Percentiles rank a stretch among this genome's conserved stretches.
Conservation (phyloP, 2,113 vertebrate species). For the Zosterops lateralis region DNA sequence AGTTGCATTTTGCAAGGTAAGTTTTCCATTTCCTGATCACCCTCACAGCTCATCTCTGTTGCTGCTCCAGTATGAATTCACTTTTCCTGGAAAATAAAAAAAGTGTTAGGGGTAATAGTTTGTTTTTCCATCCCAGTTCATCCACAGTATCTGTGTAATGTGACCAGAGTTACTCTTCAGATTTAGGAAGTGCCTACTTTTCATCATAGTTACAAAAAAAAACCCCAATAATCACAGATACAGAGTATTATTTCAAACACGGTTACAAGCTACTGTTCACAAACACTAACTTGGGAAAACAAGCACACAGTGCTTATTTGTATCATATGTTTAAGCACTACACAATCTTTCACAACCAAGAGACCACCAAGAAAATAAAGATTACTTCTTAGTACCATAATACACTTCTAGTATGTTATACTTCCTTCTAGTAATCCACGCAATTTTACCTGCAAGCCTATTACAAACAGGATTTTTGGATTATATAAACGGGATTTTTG, state of each 20-base stretch:
- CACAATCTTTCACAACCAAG: neutral
- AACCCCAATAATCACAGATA: fast-evolving
- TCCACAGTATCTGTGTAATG: neutral
- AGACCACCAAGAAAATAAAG: neutral
- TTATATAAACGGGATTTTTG: neutral
- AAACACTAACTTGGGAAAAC: neutral
- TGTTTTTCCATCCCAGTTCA: neutral
- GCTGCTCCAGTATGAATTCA: neutral
- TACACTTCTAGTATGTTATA: no score
- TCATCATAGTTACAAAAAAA: neutral
- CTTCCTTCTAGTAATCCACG: neutral
- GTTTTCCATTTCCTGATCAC: slow-evolving; percentile 26
- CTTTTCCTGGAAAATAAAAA: neutral
- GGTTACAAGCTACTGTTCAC: neutral
- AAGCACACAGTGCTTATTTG: neutral
- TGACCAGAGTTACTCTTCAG: neutral
- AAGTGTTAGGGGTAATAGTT: neutral
- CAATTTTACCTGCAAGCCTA: neutral
- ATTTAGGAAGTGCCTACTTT: neutral
- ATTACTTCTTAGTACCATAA: neutral
- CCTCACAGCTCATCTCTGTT: neutral
- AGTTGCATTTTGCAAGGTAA: slow-evolving; percentile 14
- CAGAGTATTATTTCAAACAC: neutral
- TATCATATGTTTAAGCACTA: neutral
- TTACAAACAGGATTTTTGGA: neutral